Evolutionary conservation across 2,888 invertebrate species (phyloP), one percentile per base, ranked within the genome.

Genomic region (Platypus cylindrus): DNA sequence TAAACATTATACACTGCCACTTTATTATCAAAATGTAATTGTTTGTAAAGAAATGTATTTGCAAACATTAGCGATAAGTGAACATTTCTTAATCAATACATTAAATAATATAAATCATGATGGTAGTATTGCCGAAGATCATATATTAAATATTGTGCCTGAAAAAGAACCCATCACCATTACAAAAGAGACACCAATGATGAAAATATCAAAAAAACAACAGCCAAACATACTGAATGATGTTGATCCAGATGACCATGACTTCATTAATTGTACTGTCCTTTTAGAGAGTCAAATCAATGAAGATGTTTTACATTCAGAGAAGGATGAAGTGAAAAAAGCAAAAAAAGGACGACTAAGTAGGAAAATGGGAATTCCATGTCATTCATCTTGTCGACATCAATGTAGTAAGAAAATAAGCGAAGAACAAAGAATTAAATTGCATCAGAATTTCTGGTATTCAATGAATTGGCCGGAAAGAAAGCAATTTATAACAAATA

Each of bases 1-100:
- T 17, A 36, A 40, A 22, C 18, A 31, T 5, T 40, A 34, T 15
- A 40, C 26, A 24, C 28, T 40, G 17, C 40, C 40, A 16, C 34
- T 20, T 22, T 28, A 36, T 15, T 40, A 40, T 34, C 34, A 40
- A 17, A 31, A 18, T 15, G 16, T 37, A 14, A 24, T 31, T n/a
- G 40, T 40, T 20, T 40, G 40, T 32, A 36, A 31, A 26, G 37
- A 40, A 36, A 40, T 40, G 40, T 40, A 40, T 29, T 32, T 40
- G 18, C 33, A 40, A 3, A 40, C 40, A 16, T 20, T 40, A 5
- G 30, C 36, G 16, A 17, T 40, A 18, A 30, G 33, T 14, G 40
- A 40, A 29, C 29, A 37, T 16, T 40, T 40, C 28, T 16, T 40
- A 2, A 30, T 12, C 3, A 34, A 29, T 15, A 37, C 37, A 2